Percentiles rank a stretch among this genome's conserved stretches.
Evolutionary conservation across 2,797 vertebrate genomes (phyloP).

Genomic region (Cyclopterus lumpus): DNA sequence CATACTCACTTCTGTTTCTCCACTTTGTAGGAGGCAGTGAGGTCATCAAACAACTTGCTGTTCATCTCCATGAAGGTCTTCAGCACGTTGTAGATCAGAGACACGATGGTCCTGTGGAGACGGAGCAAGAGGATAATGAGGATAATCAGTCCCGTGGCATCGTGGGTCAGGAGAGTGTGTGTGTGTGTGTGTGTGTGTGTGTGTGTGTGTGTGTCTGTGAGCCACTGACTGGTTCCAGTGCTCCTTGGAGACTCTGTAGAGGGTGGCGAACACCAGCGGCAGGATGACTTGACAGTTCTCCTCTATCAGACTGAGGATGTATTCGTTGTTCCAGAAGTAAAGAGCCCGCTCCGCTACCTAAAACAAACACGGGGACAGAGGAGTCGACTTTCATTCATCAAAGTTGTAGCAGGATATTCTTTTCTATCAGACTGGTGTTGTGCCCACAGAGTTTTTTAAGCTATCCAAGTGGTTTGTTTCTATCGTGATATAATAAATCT

Average conservation of each 20-base stretch:
- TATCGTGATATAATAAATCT: background rate
- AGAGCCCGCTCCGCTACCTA: slow-evolving; percentile 95
- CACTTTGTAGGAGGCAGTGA: slow-evolving; percentile 95
- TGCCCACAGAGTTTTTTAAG: background rate
- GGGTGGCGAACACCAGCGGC: slow-evolving; percentile 93
- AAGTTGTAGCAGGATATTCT: background rate
- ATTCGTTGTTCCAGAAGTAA: slow-evolving; percentile 98
- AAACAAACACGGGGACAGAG: slow-evolving; percentile 18
- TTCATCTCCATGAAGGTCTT: slow-evolving; percentile 98
- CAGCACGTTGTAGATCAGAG: slow-evolving; percentile 94
- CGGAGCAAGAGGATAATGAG: slow-evolving; percentile 8
- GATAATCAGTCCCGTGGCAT: background rate
- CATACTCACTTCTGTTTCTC: slow-evolving; percentile 94
- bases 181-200: background rate
- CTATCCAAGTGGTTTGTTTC: background rate
- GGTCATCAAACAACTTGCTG: slow-evolving; percentile 92
- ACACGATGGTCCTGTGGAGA: slow-evolving; percentile 89
- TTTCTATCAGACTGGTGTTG: background rate
- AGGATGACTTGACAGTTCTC: slow-evolving; percentile 95
- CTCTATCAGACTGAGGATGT: slow-evolving; percentile 95
- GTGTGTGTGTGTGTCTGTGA: background rate
- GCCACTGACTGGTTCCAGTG: slow-evolving; percentile 95
- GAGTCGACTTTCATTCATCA: background rate
- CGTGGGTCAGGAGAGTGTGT: slow-evolving; percentile 16
- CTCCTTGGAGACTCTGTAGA: slow-evolving; percentile 95